phyloP scores from a whole-genome alignment of 2,797 vertebrate species.

The Eutrigla gurnardus region DNA sequence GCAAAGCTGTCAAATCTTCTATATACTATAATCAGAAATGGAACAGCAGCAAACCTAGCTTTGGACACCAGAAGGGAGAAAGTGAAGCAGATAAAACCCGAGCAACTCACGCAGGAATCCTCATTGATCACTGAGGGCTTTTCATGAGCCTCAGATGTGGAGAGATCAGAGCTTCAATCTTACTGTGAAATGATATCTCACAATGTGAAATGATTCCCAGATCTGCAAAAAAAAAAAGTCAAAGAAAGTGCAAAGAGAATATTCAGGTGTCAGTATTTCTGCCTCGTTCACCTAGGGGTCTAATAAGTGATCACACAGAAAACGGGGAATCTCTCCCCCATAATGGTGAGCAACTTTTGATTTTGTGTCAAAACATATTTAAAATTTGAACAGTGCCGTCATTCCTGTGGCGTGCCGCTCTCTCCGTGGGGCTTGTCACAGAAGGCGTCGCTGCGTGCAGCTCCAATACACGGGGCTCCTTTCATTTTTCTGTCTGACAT shows the following conservation, averaged over 20 bases:
- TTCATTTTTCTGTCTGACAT: conserved; percentile 81
- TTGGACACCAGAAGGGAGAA: conserved; percentile 67
- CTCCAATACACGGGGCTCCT: conserved; percentile 73
- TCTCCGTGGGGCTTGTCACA: conserved; percentile 80
- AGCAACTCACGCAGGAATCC: conserved; percentile 70
- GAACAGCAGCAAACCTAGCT: conserved; percentile 57
- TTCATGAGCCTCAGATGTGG: conserved; percentile 73
- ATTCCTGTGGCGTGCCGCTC: conserved; percentile 71
- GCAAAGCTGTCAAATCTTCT: conserved; percentile 58
- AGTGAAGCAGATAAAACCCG: conserved; percentile 66
- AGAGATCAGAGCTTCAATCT: conserved; percentile 76
- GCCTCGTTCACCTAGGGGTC: conserved; percentile 76
- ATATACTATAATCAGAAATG: conserved; percentile 48
- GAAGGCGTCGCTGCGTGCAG: conserved; percentile 68
- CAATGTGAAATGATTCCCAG: conserved; percentile 74
- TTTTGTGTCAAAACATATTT: conserved; percentile 87
- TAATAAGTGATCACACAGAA: conserved; percentile 81
- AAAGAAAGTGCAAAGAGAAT: conserved; percentile 79
- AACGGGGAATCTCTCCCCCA: conserved; percentile 70
- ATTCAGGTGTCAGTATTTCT: conserved; percentile 81
- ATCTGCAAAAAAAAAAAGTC: conserved; percentile 64
- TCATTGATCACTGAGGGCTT: conserved; percentile 78
- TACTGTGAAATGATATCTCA: conserved; percentile 73
- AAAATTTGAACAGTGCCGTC: conserved; percentile 83
- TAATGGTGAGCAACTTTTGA: conserved; percentile 83